Evolutionary conservation across 2,888 invertebrate species (phyloP).

Genomic region (Pseudolycoriella hygida): DNA sequence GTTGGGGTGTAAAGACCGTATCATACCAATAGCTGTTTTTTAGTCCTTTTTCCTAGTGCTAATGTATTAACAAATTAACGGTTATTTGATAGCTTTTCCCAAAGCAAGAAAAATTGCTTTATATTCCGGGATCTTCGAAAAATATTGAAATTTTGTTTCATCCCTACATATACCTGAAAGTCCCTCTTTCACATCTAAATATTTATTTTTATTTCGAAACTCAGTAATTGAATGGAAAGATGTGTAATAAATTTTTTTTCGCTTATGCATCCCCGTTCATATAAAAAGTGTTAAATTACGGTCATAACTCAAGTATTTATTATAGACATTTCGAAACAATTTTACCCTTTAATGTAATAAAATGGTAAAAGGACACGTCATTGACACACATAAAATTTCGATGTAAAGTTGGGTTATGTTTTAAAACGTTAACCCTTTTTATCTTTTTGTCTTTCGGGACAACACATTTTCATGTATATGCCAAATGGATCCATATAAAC

Average conservation of each 20-base stretch:
- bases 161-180: too few species aligned
- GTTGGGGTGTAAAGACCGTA: background rate
- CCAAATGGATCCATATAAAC: background rate
- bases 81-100: conserved; percentile 9
- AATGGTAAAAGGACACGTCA: conserved; percentile 3
- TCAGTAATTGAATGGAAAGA: too few species aligned
- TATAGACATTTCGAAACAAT: conserved; percentile 5
- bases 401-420: conserved; percentile 3
- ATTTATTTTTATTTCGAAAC: too few species aligned
- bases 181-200: too few species aligned
- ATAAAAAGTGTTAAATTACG: conserved; percentile 7
- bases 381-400: conserved; percentile 5
- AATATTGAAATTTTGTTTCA: too few species aligned
- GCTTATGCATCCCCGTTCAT: background rate
- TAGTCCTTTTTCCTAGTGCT: conserved; percentile 3
- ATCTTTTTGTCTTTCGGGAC: background rate
- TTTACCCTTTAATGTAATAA: conserved; percentile 7
- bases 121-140: too few species aligned
- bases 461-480: background rate
- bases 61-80: conserved; percentile 12
- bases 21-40: too few species aligned
- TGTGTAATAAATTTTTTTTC: background rate
- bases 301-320: conserved; percentile 8
- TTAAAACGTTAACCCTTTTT: background rate
- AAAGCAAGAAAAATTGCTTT: too few species aligned